These are phyloP conservation scores for Caenorhabditis sp. DNA, from an alignment of 2,888 invertebrate species.

Conservation along the genomic window DNA sequence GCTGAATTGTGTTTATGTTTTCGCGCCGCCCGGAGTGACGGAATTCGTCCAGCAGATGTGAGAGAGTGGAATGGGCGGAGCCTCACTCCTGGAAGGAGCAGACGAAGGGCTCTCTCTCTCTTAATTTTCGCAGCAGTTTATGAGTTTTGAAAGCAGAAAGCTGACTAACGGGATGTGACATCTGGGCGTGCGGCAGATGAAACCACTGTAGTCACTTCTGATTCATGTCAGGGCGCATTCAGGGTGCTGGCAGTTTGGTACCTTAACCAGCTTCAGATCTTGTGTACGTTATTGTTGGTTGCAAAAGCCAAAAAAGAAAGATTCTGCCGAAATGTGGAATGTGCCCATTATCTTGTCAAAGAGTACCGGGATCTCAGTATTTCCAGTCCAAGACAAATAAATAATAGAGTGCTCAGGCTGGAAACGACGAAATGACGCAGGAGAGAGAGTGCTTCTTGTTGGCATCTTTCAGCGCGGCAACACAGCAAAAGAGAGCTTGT, in stretches of 20 bases:
- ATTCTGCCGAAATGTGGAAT: neutral
- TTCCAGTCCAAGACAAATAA: conserved; percentile 23
- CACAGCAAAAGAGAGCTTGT: conserved; percentile 18
- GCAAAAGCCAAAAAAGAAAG: neutral
- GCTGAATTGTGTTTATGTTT: conserved; percentile 24
- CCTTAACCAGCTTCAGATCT: no score
- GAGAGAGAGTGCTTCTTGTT: neutral
- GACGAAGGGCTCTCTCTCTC: neutral
- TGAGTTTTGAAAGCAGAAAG: conserved; percentile 8
- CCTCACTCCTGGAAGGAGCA: neutral
- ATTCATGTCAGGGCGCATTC: conserved; percentile 30
- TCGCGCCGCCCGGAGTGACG: neutral
- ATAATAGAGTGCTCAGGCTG: conserved; percentile 5
- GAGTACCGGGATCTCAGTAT: neutral
- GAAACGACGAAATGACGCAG: conserved; percentile 21
- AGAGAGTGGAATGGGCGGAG: conserved; percentile 11
- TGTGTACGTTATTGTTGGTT: no score
- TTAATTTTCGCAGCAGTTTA: conserved; percentile 12
- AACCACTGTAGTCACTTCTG: neutral
- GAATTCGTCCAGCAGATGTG: conserved; percentile 34
- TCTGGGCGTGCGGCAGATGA: neutral
- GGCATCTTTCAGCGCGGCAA: neutral
- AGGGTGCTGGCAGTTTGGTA: no score
- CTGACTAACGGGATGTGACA: neutral
- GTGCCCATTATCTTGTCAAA: conserved; percentile 26